These are phyloP conservation scores for Nasonia giraulti DNA, from an alignment of 1,140 invertebrate species.

Conservation along the genomic window DNA sequence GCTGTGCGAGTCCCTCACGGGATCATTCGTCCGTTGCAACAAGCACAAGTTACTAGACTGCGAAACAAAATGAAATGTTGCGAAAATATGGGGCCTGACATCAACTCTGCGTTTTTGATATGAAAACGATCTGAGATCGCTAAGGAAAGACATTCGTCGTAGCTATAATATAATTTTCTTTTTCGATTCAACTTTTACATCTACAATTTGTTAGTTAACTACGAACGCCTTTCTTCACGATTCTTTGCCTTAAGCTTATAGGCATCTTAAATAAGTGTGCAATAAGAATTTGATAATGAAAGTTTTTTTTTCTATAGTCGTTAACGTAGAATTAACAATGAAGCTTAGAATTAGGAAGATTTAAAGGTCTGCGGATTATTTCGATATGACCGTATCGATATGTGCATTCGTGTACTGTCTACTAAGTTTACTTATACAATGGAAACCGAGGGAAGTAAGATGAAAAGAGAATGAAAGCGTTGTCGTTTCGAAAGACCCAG, in stretches of 20 bases:
- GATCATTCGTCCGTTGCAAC: constrained; percentile 69
- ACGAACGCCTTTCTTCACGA: constrained; percentile 19
- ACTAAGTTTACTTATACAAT: constrained; percentile 8
- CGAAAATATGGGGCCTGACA: neutral
- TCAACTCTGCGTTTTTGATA: neutral
- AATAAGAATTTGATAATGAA: constrained; percentile 58
- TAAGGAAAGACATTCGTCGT: neutral
- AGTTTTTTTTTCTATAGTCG: constrained; percentile 41
- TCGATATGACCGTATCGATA: constrained; percentile 46
- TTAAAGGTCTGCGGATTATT: constrained; percentile 46
- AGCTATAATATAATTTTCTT: neutral
- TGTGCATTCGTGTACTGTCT: constrained; percentile 10
- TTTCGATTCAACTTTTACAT: neutral
- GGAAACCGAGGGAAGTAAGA: neutral
- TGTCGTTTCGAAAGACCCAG: neutral
- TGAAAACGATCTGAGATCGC: neutral
- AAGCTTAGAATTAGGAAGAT: constrained; percentile 27
- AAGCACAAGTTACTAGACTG: constrained; percentile 67
- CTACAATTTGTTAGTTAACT: neutral
- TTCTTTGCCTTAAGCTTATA: constrained; percentile 24
- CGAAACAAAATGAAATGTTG: constrained; percentile 55
- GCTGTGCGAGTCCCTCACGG: constrained; percentile 51
- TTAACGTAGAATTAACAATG: constrained; percentile 27
- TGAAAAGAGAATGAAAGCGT: constrained; percentile 12
- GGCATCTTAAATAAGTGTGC: constrained; percentile 59